Evolutionary conservation across 2,797 vertebrate genomes (phyloP).

Genomic region (Allobates femoralis): DNA sequence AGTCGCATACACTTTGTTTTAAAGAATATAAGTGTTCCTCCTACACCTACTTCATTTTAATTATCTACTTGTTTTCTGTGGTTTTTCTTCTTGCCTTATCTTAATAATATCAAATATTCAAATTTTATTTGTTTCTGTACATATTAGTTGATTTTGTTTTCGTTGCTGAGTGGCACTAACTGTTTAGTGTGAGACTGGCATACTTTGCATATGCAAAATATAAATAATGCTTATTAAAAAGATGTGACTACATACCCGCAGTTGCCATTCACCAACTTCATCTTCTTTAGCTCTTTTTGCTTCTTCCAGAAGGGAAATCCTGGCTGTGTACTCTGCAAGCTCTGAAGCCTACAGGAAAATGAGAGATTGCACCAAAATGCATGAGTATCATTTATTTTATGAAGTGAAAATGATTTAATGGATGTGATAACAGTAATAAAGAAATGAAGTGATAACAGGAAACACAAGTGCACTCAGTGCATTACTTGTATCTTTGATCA

Average conservation of each 20-base stretch:
- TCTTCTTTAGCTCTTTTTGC: constrained; percentile 86
- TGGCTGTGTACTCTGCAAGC: constrained; percentile 86
- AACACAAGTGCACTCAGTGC: not conserved
- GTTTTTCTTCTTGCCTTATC: too few relatives aligned
- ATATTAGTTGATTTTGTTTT: too few relatives aligned
- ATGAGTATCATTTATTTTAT: not conserved
- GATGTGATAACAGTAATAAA: not conserved
- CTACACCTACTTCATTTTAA: too few relatives aligned
- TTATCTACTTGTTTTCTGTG: too few relatives aligned
- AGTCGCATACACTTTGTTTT: too few relatives aligned
- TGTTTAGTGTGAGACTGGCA: not conserved
- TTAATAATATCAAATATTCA: too few relatives aligned
- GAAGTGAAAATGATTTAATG: not conserved
- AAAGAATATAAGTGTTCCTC: too few relatives aligned
- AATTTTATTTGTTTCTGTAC: too few relatives aligned
- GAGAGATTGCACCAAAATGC: not conserved
- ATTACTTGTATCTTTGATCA: too few relatives aligned
- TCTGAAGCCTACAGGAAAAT: constrained; percentile 81
- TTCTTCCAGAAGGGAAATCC: constrained; percentile 87
- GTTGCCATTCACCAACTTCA: constrained; percentile 88
- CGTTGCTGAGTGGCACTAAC: too few relatives aligned
- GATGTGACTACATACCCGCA: constrained; percentile 78
- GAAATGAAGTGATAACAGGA: not conserved
- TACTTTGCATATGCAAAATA: not conserved
- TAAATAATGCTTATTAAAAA: too few relatives aligned